A percentile compares a stretch with the other conserved stretches of the same genome.
These are phyloP conservation scores for Aphelinus atriplicis DNA, from an alignment of 1,140 invertebrate species.

Conservation along the genomic window DNA sequence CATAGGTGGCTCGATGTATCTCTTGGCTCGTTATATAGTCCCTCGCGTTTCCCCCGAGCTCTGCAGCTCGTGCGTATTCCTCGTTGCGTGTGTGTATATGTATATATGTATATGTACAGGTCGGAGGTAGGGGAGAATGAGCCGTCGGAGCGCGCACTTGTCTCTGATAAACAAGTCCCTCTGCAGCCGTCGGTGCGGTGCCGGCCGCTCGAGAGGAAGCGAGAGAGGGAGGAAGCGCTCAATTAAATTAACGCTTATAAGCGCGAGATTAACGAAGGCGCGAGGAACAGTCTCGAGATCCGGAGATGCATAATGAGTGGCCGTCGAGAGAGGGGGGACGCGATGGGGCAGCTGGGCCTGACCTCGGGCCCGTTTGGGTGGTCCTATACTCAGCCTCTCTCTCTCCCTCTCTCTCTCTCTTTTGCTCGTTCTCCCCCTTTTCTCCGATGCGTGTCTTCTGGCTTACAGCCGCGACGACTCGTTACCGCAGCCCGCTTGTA, in stretches of 20 bases:
- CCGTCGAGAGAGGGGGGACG: slow-evolving; percentile 45
- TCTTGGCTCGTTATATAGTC: too few species aligned
- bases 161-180: too few species aligned
- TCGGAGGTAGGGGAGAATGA: too few species aligned
- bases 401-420: slow-evolving; percentile 34
- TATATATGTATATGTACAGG: too few species aligned
- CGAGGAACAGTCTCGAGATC: slow-evolving; percentile 57
- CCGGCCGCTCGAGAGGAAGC: not conserved
- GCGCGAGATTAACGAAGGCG: slow-evolving; percentile 65
- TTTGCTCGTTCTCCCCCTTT: slow-evolving; percentile 3
- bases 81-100: too few species aligned
- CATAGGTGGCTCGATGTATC: too few species aligned
- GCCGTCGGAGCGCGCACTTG: too few species aligned
- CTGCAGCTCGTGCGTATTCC: too few species aligned
- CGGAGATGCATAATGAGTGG: slow-evolving; percentile 65
- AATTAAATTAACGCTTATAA: slow-evolving; percentile 68
- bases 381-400: slow-evolving; percentile 47
- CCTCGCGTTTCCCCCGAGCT: too few species aligned
- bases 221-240: slow-evolving; percentile 54
- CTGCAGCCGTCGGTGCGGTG: too few species aligned
- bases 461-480: slow-evolving; percentile 43
- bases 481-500: slow-evolving; percentile 52
- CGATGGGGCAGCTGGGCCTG: slow-evolving; percentile 47
- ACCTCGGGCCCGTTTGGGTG: slow-evolving; percentile 62
- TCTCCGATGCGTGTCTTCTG: slow-evolving; percentile 1